Evolutionary conservation across 1,140 invertebrate species (phyloP).

Genomic region (Callitettix versicolor): DNA sequence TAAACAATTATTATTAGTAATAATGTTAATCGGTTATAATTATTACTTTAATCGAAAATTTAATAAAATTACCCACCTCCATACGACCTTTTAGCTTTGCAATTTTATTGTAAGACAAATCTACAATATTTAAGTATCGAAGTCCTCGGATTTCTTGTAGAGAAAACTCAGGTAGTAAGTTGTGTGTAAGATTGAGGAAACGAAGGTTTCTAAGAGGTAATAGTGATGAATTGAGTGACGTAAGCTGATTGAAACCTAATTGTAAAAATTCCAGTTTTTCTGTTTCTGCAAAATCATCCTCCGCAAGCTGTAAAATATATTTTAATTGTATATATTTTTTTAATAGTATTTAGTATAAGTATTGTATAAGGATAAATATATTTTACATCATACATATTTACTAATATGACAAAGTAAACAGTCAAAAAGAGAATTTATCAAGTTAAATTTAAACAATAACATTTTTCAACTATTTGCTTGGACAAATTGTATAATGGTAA

Average conservation of each 20-base stretch:
- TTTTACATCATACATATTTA: too few species aligned
- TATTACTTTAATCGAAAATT: too few species aligned
- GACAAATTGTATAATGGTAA: too few species aligned
- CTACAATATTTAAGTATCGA: constrained; percentile 49
- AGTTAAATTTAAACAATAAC: too few species aligned
- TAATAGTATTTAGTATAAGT: too few species aligned
- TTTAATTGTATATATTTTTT: too few species aligned
- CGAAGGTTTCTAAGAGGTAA: constrained; percentile 50
- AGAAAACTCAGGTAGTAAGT: constrained; percentile 62
- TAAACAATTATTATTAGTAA: too few species aligned
- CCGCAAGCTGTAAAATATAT: constrained; percentile 43
- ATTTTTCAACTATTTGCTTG: too few species aligned
- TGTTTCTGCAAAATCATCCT: constrained; percentile 60
- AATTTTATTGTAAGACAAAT: constrained; percentile 66
- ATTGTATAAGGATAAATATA: too few species aligned
- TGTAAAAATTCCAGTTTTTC: constrained; percentile 52
- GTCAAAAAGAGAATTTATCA: too few species aligned
- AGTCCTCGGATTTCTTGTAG: constrained; percentile 62
- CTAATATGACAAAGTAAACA: too few species aligned
- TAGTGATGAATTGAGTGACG: constrained; percentile 60
- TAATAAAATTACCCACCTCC: constrained; percentile 49
- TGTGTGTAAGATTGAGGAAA: constrained; percentile 61
- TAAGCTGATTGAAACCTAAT: constrained; percentile 57
- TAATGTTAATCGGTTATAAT: too few species aligned
- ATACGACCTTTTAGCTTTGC: constrained; percentile 49